Conservation (phyloP, 2,797 vertebrate species). For the Falco columbarius region DNA sequence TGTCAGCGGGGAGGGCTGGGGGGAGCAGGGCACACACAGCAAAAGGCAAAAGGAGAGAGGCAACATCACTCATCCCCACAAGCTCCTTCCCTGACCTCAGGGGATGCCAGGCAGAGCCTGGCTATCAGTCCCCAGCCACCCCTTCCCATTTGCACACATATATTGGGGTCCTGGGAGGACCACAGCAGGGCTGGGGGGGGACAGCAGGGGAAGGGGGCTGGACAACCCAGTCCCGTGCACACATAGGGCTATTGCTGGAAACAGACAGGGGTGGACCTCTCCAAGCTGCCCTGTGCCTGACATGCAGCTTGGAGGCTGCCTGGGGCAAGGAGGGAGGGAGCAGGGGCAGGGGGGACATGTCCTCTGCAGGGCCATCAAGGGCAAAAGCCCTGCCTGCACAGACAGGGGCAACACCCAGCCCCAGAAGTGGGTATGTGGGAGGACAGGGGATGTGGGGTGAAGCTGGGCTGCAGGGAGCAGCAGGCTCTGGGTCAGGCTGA, state of each 20-base stretch:
- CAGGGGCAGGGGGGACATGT: neutral
- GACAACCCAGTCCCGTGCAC: neutral
- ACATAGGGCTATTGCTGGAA: neutral
- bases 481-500: neutral
- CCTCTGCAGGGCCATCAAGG: neutral
- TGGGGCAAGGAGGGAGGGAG: neutral
- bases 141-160: neutral
- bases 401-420: neutral
- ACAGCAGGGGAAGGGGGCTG: neutral
- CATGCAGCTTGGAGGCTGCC: neutral
- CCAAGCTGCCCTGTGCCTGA: neutral
- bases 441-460: rapidly evolving
- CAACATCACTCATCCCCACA: neutral
- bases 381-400: neutral
- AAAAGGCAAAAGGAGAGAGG: constrained; percentile 24
- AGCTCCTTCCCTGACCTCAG: neutral
- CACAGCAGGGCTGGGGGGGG: neutral
- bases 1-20: constrained; percentile 16
- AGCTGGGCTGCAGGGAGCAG: neutral
- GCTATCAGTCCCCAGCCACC: neutral
- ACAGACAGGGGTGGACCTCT: neutral
- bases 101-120: neutral
- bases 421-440: neutral
- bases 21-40: neutral
- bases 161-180: neutral